These are phyloP conservation scores for Crotalus viridis DNA, from an alignment of 2,113 vertebrate species.

Conservation along the genomic window DNA sequence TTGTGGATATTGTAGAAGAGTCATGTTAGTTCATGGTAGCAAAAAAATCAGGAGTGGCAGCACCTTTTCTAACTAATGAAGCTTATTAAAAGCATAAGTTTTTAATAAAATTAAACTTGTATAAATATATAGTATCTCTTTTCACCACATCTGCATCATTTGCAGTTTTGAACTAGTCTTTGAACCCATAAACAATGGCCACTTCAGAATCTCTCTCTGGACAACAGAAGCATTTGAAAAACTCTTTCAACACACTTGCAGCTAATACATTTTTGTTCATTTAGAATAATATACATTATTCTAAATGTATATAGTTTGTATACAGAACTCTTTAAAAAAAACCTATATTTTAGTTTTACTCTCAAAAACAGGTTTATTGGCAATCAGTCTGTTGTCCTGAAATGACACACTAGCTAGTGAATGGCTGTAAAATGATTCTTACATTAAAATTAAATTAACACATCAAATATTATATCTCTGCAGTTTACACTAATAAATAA, in stretches of 20 bases:
- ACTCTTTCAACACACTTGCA: background rate
- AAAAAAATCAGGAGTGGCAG: no score
- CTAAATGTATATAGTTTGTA: background rate
- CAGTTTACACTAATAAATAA: conserved; percentile 45
- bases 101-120: no score
- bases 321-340: background rate
- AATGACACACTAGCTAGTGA: background rate
- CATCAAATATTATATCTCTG: conserved; percentile 41
- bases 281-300: background rate
- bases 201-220: no score
- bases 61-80: no score
- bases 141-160: no score
- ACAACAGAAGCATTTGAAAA: background rate
- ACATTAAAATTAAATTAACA: background rate
- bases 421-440: background rate
- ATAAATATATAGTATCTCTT: no score
- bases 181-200: no score
- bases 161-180: no score
- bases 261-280: conserved; percentile 1
- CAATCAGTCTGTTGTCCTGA: background rate
- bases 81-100: no score
- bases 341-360: background rate
- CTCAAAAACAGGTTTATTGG: background rate
- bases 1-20: no score
- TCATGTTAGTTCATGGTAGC: no score